Evolutionary conservation across 2,797 vertebrate genomes (phyloP).

Genomic region (Pygocentrus nattereri): DNA sequence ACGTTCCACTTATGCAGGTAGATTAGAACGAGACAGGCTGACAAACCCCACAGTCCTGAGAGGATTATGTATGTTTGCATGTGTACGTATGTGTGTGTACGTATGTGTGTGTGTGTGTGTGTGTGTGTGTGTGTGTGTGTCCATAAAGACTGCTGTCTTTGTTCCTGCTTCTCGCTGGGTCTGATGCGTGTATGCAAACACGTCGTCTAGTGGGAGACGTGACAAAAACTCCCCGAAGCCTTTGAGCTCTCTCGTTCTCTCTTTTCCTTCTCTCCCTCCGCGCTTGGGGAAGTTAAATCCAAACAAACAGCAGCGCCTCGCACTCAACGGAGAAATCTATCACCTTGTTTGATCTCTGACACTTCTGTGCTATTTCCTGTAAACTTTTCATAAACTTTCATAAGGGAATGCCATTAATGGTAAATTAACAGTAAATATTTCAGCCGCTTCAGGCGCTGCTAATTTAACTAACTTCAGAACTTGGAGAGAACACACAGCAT

Average conservation of each 20-base stretch:
- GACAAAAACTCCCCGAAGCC: slow-evolving; percentile 85
- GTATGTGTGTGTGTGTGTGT: background rate
- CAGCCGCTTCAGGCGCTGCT: slow-evolving; percentile 3
- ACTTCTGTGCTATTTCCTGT: slow-evolving; percentile 68
- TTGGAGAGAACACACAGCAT: background rate
- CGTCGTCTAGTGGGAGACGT: slow-evolving; percentile 81
- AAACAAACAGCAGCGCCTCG: slow-evolving; percentile 78
- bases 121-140: slow-evolving; percentile 49
- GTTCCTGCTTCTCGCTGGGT: slow-evolving; percentile 77
- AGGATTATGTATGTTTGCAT: slow-evolving; percentile 66
- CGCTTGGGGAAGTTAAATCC: slow-evolving; percentile 80
- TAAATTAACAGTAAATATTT: slow-evolving; percentile 56
- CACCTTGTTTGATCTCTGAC: slow-evolving; percentile 70
- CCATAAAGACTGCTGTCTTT: slow-evolving; percentile 76
- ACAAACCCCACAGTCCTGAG: slow-evolving; percentile 78
- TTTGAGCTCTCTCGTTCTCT: slow-evolving; percentile 71
- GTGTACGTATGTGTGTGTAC: slow-evolving; percentile 28
- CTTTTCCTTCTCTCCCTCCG: slow-evolving; percentile 73
- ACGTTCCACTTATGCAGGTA: slow-evolving; percentile 79
- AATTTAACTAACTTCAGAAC: slow-evolving; percentile 20
- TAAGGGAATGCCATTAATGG: slow-evolving; percentile 64
- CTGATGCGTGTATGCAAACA: slow-evolving; percentile 83
- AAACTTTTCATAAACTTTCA: slow-evolving; percentile 74
- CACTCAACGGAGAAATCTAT: slow-evolving; percentile 71
- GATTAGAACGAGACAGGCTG: slow-evolving; percentile 78